These are phyloP conservation scores for Elaphurus davidianus DNA, from an alignment of 2,113 vertebrate genomes.

Conservation along the genomic window DNA sequence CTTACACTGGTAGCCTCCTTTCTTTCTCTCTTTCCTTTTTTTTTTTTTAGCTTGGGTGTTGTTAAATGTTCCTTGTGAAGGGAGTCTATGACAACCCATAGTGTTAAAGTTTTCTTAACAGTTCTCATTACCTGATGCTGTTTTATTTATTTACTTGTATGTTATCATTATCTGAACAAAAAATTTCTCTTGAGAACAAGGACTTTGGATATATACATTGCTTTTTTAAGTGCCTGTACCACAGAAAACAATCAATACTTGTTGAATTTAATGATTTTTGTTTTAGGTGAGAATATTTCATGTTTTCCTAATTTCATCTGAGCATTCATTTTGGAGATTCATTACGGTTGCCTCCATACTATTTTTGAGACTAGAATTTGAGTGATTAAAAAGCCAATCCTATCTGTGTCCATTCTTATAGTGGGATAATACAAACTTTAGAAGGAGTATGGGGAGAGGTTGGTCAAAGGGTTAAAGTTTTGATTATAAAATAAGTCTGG, in stretches of 20 bases:
- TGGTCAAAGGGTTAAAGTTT: neutral
- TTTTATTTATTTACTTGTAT: neutral
- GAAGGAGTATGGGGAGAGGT: neutral
- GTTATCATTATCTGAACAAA: neutral
- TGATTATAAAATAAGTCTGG: neutral
- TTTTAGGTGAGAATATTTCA: neutral
- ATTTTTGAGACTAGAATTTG: neutral
- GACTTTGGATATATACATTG: neutral
- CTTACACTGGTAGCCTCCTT: neutral
- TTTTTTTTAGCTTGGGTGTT: neutral
- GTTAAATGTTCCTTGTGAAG: neutral
- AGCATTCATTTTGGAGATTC: neutral
- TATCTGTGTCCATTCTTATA: neutral
- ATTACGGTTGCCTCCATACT: neutral
- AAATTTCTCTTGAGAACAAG: neutral
- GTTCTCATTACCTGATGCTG: neutral
- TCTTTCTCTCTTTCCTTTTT: neutral
- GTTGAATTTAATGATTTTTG: neutral
- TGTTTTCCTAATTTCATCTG: neutral
- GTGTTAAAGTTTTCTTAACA: neutral
- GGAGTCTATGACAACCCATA: neutral
- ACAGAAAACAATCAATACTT: neutral
- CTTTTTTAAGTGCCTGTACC: neutral
- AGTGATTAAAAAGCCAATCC: neutral
- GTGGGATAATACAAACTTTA: neutral